Conservation (phyloP, 2,113 vertebrate genomes). For the Stictonetta naevosa region DNA sequence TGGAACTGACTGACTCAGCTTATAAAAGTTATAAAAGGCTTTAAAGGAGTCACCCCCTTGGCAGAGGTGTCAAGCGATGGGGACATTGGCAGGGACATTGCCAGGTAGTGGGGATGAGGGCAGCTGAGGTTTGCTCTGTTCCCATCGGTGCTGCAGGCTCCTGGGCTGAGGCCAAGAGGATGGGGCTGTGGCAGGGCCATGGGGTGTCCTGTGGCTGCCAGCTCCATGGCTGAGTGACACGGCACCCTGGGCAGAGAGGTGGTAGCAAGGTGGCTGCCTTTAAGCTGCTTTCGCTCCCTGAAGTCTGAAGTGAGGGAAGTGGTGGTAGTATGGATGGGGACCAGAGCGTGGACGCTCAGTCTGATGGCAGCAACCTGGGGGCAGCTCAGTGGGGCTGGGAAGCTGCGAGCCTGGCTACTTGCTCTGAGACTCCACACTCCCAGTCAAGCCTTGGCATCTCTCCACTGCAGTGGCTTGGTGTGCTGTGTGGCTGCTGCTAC, state of each 20-base stretch:
- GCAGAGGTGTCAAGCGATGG: background rate
- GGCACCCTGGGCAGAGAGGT: too few species aligned
- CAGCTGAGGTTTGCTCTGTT: background rate
- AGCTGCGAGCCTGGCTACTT: background rate
- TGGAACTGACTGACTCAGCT: background rate
- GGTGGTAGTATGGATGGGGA: background rate
- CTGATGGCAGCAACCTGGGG: background rate
- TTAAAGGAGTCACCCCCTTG: background rate
- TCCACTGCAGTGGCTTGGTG: background rate
- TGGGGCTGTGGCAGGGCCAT: accelerated
- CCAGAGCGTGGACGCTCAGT: accelerated
- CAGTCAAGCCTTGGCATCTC: background rate
- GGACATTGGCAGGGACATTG: background rate
- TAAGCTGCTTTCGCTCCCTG: background rate
- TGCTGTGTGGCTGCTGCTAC: background rate
- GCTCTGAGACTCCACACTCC: accelerated
- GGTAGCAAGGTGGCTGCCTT: background rate
- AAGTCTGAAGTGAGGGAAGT: accelerated
- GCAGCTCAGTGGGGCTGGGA: background rate
- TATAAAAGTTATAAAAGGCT: background rate
- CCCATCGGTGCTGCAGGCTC: accelerated
- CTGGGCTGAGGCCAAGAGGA: accelerated
- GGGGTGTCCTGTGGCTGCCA: accelerated
- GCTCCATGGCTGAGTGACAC: too few species aligned
- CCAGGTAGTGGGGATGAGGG: too few species aligned